Conservation (phyloP, 2,888 invertebrate genomes). For the Eustalomyia histrio region DNA sequence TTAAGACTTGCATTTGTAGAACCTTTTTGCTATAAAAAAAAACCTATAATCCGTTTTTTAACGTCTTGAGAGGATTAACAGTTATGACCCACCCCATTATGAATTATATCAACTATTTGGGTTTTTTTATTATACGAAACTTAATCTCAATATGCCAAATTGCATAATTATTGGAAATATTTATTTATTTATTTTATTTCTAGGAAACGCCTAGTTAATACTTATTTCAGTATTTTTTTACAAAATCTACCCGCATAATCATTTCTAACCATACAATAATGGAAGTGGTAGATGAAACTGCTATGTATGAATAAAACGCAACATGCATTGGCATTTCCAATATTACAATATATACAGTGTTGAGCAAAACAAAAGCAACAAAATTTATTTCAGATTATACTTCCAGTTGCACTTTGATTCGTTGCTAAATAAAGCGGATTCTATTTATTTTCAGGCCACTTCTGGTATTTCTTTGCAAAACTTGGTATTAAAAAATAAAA, state of each 20-base stretch:
- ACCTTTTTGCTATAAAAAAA: too few relatives aligned
- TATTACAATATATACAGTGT: conserved; percentile 33
- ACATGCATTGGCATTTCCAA: conserved; percentile 39
- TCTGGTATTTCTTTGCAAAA: too few relatives aligned
- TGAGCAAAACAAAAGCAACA: too few relatives aligned
- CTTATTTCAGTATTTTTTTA: not conserved
- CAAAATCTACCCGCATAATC: conserved; percentile 1
- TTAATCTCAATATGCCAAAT: conserved; percentile 36
- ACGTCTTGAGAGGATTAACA: not conserved
- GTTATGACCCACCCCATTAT: not conserved
- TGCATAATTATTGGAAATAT: conserved; percentile 39
- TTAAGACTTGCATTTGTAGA: too few relatives aligned
- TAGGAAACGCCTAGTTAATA: conserved; percentile 43
- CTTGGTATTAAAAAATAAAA: too few relatives aligned
- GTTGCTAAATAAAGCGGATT: too few relatives aligned
- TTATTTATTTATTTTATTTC: conserved; percentile 32
- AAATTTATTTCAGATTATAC: too few relatives aligned
- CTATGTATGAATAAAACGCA: not conserved
- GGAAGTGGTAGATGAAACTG: not conserved
- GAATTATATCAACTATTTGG: not conserved
- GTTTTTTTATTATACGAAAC: not conserved
- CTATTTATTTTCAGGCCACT: too few relatives aligned
- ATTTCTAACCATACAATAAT: conserved; percentile 2
- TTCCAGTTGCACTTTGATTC: too few relatives aligned
- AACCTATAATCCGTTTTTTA: too few relatives aligned